These are phyloP conservation scores for Pantala flavescens DNA, from an alignment of 1,140 invertebrate species.

Conservation along the genomic window DNA sequence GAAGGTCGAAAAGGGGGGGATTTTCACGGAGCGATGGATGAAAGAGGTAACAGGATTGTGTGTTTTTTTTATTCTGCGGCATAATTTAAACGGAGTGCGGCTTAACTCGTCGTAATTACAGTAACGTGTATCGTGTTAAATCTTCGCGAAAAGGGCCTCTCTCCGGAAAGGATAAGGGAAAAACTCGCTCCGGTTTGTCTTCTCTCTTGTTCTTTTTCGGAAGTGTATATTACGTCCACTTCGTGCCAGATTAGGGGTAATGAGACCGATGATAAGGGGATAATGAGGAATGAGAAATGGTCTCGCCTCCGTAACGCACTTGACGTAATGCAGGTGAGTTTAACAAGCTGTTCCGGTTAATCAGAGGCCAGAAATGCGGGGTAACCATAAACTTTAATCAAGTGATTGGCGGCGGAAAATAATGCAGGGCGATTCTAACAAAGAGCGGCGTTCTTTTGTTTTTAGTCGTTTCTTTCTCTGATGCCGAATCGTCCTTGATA, in stretches of 20 bases:
- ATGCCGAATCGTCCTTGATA: no score
- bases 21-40: background rate
- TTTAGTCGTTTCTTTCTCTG: no score
- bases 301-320: background rate
- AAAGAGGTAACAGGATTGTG: background rate
- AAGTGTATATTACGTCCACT: slow-evolving; percentile 2
- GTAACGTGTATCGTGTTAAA: slow-evolving; percentile 6
- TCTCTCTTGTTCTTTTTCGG: background rate
- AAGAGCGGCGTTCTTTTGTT: no score
- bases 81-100: background rate
- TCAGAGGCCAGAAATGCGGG: background rate
- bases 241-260: slow-evolving; percentile 3
- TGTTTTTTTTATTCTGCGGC: background rate
- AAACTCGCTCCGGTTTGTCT: background rate
- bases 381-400: no score
- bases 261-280: background rate
- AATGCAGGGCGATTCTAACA: no score
- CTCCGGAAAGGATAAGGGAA: background rate
- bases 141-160: background rate
- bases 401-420: no score
- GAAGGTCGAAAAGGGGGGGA: background rate
- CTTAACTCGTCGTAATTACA: background rate
- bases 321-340: background rate
- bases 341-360: background rate
- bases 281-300: background rate